These are phyloP conservation scores for Leptinotarsa tumamoca DNA, from an alignment of 2,888 invertebrate genomes.

Conservation along the genomic window DNA sequence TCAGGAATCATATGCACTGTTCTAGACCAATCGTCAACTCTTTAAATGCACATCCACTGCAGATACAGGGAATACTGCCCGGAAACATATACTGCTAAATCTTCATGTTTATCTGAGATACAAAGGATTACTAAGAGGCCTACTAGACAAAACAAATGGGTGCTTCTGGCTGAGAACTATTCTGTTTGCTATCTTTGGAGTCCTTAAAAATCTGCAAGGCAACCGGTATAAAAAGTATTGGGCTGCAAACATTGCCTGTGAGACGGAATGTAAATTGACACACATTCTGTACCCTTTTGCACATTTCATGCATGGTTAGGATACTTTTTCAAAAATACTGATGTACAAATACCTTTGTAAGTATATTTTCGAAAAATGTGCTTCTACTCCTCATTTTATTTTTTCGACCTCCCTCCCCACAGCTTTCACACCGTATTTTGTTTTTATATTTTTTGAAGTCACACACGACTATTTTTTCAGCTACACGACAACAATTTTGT, in stretches of 20 bases:
- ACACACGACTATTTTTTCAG: constrained; percentile 11
- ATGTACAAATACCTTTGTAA: constrained; percentile 31
- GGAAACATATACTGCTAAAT: no score
- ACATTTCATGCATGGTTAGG: constrained; percentile 66
- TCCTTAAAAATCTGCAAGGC: constrained; percentile 29
- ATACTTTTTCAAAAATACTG: constrained; percentile 38
- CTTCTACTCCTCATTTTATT: constrained; percentile 14
- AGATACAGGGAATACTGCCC: no score
- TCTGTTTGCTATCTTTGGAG: constrained; percentile 3
- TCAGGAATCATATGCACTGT: no score
- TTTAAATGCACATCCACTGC: no score
- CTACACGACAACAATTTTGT: constrained; percentile 44
- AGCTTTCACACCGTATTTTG: background rate
- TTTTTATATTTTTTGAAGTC: background rate
- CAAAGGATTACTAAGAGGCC: no score
- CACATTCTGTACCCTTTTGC: constrained; percentile 66
- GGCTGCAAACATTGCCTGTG: constrained; percentile 57
- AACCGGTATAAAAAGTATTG: constrained; percentile 47
- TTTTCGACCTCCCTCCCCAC: background rate
- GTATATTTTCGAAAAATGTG: constrained; percentile 32
- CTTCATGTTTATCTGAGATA: no score
- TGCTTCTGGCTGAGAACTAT: no score
- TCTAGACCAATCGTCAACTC: no score
- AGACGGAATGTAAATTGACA: constrained; percentile 64
- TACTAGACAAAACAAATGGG: no score